Evolutionary conservation across 2,797 vertebrate species (phyloP), one percentile per base, ranked within the genome.

Genomic region (Clarias pachynema): DNA sequence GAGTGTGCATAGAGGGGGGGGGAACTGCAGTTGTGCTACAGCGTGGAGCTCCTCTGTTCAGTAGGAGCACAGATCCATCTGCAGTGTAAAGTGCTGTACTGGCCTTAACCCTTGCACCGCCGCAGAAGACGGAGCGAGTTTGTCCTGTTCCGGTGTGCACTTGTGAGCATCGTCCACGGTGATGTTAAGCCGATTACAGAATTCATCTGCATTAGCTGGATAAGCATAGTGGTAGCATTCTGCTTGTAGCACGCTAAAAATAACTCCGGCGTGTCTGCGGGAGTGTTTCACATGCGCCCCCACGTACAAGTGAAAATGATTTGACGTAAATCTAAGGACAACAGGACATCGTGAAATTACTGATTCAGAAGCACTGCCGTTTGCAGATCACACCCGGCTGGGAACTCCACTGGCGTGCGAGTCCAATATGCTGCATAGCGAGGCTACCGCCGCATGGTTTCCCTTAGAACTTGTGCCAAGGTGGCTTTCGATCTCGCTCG

Each of bases 21-120:
- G 92, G 91, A 93, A 92, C 94, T 95, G 95, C 95, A 95, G 95
- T 94, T 92, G 92, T 88, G 92, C 92, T 93, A 93, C 92, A 93
- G 92, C 91, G 91, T 91, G 92, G 92, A 94, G 93, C 93, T 93
- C 92, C 92, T 92, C 94, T 92, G 91, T 92, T 93, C 94, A 92
- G 91, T 92, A 92, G 93, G 91, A 93, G 93, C 89, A 92, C 94
- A 91, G 93, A 94, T 93, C 93, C 93, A 94, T 91, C 95, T 93
- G 95, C 95, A 96, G 94, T 94, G 93, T 90, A 95, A 95, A 95
- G 91, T 95, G 94, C 95, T 95, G 95, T 95, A 94, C 92, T 86
- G 93, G 93, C 93, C 88, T 95, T 95, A 96, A 96, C 95, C 92
- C 93, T 89, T 78, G 18, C 91, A 77, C 85, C 79, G 89, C 94